phyloP scores from a whole-genome alignment of 2,797 vertebrate genomes.

The Xerus rutilus region DNA sequence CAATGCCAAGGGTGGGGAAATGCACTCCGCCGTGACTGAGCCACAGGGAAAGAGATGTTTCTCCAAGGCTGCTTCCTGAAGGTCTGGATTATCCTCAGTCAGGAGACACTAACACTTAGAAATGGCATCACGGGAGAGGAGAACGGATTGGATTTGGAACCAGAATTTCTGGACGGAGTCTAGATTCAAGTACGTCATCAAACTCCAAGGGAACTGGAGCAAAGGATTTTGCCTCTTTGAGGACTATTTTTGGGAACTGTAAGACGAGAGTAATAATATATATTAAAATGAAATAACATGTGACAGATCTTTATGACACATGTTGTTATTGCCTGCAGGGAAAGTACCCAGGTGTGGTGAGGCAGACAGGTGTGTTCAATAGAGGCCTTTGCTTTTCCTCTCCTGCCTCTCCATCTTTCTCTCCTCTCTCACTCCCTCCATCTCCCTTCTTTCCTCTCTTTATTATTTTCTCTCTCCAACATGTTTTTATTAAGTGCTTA shows the following conservation, averaged over 20 bases:
- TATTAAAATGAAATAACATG: neutral
- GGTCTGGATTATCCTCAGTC: neutral
- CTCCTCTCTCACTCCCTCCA: neutral
- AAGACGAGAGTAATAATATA: neutral
- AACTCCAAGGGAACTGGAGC: neutral
- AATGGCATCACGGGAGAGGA: neutral
- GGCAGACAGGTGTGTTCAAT: neutral
- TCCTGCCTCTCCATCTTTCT: neutral
- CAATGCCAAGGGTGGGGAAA: neutral
- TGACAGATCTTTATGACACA: neutral
- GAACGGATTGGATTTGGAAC: neutral
- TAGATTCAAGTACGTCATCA: neutral
- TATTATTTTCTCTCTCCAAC: neutral
- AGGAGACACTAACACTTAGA: neutral
- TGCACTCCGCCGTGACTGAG: neutral
- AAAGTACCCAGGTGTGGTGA: neutral
- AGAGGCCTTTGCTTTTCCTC: neutral
- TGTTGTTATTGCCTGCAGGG: neutral
- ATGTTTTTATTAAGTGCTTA: neutral
- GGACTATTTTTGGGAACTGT: neutral
- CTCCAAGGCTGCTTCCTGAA: neutral
- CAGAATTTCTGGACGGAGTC: neutral
- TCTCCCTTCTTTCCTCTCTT: neutral
- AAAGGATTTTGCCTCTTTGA: neutral
- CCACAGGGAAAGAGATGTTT: neutral